These are phyloP conservation scores for Carabus problematicus DNA, from an alignment of 2,888 invertebrate species.

Conservation along the genomic window DNA sequence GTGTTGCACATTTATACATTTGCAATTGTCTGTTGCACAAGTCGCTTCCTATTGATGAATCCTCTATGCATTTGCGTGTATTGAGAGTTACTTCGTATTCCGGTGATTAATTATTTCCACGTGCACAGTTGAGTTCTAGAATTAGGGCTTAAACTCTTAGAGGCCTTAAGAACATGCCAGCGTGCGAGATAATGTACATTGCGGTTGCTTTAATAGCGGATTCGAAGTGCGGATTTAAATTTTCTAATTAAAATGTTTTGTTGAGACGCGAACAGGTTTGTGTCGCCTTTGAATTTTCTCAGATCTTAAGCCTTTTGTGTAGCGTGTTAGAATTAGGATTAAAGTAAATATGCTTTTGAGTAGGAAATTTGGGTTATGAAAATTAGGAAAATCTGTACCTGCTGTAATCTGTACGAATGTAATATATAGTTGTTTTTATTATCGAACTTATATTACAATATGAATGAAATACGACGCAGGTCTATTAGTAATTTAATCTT, in stretches of 20 bases:
- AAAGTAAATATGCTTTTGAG: background rate
- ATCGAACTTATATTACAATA: too few relatives aligned
- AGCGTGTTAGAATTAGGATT: background rate
- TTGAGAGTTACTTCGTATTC: background rate
- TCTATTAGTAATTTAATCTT: too few relatives aligned
- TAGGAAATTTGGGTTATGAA: too few relatives aligned
- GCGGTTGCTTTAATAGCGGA: slow-evolving; percentile 35
- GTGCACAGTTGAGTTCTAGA: slow-evolving; percentile 25
- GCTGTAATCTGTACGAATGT: too few relatives aligned
- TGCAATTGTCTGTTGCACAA: background rate
- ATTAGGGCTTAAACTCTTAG: slow-evolving; percentile 33
- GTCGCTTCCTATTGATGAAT: background rate
- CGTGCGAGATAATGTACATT: slow-evolving; percentile 33
- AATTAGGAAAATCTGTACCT: too few relatives aligned
- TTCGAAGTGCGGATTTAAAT: slow-evolving; percentile 37
- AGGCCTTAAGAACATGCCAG: slow-evolving; percentile 11
- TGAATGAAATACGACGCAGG: too few relatives aligned
- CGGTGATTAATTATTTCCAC: slow-evolving; percentile 41
- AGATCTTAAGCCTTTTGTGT: background rate
- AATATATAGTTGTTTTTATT: too few relatives aligned
- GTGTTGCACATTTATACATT: background rate
- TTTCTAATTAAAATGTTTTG: slow-evolving; percentile 29
- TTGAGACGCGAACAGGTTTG: background rate
- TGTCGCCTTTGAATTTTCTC: too few relatives aligned
- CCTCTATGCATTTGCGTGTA: too few relatives aligned